A percentile compares a stretch with the other conserved stretches of the same genome.
These are phyloP conservation scores for Dryomyza anilis DNA, from an alignment of 2,888 invertebrate genomes.

Conservation along the genomic window DNA sequence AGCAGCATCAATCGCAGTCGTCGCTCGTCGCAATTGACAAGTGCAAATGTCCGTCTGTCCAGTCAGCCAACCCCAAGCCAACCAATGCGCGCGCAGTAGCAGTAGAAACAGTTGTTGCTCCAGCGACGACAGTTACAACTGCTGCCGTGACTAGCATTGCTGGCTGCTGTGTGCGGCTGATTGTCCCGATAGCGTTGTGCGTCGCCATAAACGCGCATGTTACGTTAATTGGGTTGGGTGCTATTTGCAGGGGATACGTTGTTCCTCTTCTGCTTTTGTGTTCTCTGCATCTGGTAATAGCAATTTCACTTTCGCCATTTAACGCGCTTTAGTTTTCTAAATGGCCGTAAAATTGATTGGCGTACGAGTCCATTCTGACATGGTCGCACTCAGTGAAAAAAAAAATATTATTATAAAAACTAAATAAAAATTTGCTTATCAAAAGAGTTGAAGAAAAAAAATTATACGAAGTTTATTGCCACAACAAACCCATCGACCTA, in stretches of 20 bases:
- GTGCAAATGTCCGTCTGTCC: background rate
- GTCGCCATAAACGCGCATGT: slow-evolving; percentile 22
- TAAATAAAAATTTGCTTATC: too few species aligned
- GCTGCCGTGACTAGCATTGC: background rate
- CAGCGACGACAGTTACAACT: background rate
- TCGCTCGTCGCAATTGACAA: background rate
- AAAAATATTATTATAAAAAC: too few species aligned
- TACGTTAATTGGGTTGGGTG: slow-evolving; percentile 26
- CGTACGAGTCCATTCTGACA: too few species aligned
- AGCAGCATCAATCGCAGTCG: background rate
- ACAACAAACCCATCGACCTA: too few species aligned
- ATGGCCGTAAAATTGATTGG: too few species aligned
- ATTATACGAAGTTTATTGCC: too few species aligned
- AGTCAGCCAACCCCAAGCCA: background rate
- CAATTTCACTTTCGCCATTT: slow-evolving; percentile 16
- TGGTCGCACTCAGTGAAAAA: too few species aligned
- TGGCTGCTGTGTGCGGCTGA: background rate
- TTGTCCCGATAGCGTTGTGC: slow-evolving; percentile 13
- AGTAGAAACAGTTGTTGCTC: background rate
- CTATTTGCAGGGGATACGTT: background rate
- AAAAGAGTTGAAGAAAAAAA: too few species aligned
- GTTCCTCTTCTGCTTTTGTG: background rate
- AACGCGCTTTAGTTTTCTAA: too few species aligned
- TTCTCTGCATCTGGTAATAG: background rate
- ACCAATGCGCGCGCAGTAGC: slow-evolving; percentile 9